A percentile compares a stretch with the other conserved stretches of the same genome.
Conservation (phyloP, 2,113 vertebrate genomes). For the Calidris pygmaea region DNA sequence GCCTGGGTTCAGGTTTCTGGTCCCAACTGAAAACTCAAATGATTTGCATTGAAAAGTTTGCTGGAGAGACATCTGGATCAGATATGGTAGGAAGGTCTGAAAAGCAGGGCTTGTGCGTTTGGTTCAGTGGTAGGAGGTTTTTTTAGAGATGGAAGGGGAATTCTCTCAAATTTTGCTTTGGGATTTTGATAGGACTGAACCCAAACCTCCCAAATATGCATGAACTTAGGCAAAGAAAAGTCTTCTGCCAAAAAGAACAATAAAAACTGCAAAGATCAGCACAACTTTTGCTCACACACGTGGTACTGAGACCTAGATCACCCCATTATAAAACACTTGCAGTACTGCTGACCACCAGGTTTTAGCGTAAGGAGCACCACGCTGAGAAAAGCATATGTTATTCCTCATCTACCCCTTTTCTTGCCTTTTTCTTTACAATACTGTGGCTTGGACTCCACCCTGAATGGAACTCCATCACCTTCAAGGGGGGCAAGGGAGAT, state of each 20-base stretch:
- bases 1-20: background rate
- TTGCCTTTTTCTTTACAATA: background rate
- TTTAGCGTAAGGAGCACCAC: background rate
- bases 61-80: background rate
- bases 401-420: background rate
- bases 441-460: background rate
- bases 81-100: background rate
- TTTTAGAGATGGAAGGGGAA: background rate
- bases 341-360: background rate
- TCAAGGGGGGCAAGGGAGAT: background rate
- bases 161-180: background rate
- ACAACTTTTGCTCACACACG: background rate
- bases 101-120: background rate
- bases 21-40: background rate
- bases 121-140: background rate
- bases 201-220: background rate
- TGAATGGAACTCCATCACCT: background rate
- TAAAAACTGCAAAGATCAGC: background rate
- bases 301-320: background rate
- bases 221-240: background rate
- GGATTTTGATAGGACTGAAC: constrained; percentile 18
- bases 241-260: background rate
- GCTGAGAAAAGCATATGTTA: background rate
- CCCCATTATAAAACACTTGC: background rate
- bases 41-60: background rate